Percentiles rank a stretch among this genome's conserved stretches.
These are phyloP conservation scores for Psittacus erithacus DNA, from an alignment of 2,113 vertebrate species.

Conservation along the genomic window DNA sequence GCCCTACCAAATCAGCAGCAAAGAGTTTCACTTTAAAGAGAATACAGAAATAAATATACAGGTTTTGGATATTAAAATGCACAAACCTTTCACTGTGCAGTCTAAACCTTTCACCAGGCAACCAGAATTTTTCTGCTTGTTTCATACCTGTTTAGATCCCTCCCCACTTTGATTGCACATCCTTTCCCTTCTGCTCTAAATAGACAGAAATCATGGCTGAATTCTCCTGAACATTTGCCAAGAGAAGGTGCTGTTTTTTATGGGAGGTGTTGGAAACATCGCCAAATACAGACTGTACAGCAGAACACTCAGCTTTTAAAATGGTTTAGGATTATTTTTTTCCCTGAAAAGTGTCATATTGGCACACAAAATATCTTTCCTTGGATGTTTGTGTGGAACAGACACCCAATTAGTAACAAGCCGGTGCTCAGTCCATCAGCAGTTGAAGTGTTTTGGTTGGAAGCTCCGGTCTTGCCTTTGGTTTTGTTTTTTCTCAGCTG, in stretches of 20 bases:
- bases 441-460: not conserved
- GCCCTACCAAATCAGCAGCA: not conserved
- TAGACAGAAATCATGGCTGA: not conserved
- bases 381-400: not conserved
- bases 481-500: not conserved
- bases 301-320: not conserved
- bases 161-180: not conserved
- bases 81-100: not conserved
- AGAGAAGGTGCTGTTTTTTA: not conserved
- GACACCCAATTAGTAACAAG: not conserved
- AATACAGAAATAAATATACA: not conserved
- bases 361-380: not conserved
- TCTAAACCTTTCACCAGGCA: not conserved
- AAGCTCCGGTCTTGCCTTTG: not conserved
- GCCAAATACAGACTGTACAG: not conserved
- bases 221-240: constrained; percentile 22
- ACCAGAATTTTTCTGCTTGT: not conserved
- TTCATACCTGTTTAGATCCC: not conserved
- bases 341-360: not conserved
- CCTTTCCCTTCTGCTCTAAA: not conserved
- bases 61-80: not conserved
- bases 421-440: not conserved
- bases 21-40: not conserved
- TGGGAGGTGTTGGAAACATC: not conserved
- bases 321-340: not conserved